These are phyloP conservation scores for Megaleporinus macrocephalus DNA, from an alignment of 2,113 vertebrate species.

Conservation along the genomic window DNA sequence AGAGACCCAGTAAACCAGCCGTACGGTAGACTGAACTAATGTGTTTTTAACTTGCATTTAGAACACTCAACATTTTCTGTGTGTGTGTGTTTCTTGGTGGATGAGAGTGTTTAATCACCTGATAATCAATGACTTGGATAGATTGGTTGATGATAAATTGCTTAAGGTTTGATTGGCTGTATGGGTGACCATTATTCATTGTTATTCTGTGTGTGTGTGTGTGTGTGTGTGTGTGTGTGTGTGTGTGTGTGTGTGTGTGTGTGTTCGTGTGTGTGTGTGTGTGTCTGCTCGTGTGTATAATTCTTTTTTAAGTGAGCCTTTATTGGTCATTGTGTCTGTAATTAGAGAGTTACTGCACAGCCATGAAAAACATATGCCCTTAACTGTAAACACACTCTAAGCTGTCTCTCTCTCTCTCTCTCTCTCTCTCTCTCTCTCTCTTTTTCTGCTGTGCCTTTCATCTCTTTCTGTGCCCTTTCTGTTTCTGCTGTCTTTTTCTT, in stretches of 20 bases:
- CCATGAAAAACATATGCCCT: slow-evolving; percentile 30
- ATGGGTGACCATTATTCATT: neutral
- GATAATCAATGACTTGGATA: neutral
- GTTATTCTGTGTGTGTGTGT: neutral
- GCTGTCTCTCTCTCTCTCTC: neutral
- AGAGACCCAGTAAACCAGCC: too few species aligned
- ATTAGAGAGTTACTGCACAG: slow-evolving; percentile 39
- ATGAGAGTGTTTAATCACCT: neutral
- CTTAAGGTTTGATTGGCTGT: neutral
- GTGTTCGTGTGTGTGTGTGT: neutral
- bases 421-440: neutral
- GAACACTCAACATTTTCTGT: too few species aligned
- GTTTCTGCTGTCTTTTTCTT: neutral
- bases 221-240: neutral
- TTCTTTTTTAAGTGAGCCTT: neutral
- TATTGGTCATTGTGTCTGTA: slow-evolving; percentile 24
- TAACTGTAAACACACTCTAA: slow-evolving; percentile 26
- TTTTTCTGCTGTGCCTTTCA: too few species aligned
- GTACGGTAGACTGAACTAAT: too few species aligned
- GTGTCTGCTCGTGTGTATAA: neutral
- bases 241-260: neutral
- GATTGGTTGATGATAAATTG: neutral
- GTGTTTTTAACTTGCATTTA: too few species aligned
- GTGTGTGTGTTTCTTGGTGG: neutral
- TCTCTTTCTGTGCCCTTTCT: too few species aligned